Evolutionary conservation across 2,888 invertebrate genomes (phyloP).

Genomic region (Corbicula japonica): DNA sequence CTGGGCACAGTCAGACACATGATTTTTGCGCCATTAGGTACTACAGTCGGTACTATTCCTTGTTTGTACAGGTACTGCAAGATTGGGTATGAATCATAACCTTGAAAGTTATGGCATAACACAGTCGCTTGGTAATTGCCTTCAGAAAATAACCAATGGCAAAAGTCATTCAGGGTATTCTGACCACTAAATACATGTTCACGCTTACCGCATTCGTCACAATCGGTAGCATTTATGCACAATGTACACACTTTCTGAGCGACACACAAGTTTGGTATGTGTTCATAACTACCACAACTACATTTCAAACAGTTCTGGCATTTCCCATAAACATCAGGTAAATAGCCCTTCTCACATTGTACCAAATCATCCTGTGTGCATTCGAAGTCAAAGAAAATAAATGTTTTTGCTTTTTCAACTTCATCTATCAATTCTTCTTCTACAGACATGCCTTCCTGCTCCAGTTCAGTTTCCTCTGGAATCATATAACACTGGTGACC

Average conservation of each 20-base stretch:
- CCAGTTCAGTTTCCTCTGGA: conserved; percentile 20
- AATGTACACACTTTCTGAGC: conserved; percentile 54
- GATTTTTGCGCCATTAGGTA: conserved; percentile 52
- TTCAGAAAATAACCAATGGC: conserved; percentile 47
- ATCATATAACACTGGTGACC: conserved; percentile 40
- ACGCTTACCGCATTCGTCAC: conserved; percentile 34
- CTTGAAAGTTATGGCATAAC: too few relatives aligned
- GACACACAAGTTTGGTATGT: conserved; percentile 57
- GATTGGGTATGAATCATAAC: conserved; percentile 56
- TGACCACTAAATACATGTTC: conserved; percentile 23
- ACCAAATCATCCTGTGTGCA: conserved; percentile 42
- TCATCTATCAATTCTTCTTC: conserved; percentile 20
- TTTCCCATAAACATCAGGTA: conserved; percentile 27
- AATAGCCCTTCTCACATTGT: conserved; percentile 46
- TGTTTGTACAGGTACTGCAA: conserved; percentile 52
- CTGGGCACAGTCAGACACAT: conserved; percentile 33
- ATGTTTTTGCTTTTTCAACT: conserved; percentile 23
- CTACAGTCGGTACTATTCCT: conserved; percentile 37
- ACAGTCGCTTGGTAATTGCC: conserved; percentile 27
- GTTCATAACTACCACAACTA: conserved; percentile 48
- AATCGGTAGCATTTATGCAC: conserved; percentile 4
- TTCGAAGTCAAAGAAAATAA: conserved; percentile 54
- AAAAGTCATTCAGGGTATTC: conserved; percentile 44
- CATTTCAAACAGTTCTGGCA: conserved; percentile 50
- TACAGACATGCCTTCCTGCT: conserved; percentile 3